Percentiles rank a stretch among this genome's conserved stretches.
Conservation (phyloP, 1,140 invertebrate genomes). For the Drosophila pseudoobscura region DNA sequence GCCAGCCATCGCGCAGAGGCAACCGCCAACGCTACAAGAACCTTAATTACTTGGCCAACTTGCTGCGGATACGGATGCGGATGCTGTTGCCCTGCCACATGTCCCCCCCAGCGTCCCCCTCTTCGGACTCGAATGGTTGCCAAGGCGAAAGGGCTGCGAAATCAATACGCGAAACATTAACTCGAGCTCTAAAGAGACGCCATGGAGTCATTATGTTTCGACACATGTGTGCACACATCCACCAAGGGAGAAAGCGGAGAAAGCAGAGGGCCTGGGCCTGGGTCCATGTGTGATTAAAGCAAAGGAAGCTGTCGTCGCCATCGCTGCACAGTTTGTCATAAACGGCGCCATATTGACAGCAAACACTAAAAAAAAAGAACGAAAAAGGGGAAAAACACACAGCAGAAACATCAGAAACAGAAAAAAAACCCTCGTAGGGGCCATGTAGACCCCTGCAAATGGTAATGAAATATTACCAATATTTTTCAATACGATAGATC, state of each 20-base stretch:
- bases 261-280: background rate
- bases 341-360: conserved; percentile 74
- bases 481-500: conserved; percentile 37
- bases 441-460: background rate
- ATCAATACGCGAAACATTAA: conserved; percentile 79
- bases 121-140: conserved; percentile 8
- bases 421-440: conserved; percentile 1
- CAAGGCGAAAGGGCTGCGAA: conserved; percentile 44
- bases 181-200: conserved; percentile 74
- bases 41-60: conserved; percentile 70
- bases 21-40: conserved; percentile 43
- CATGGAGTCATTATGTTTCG: conserved; percentile 72
- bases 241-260: conserved; percentile 1
- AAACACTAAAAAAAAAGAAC: conserved; percentile 29
- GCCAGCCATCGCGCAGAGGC: conserved; percentile 15
- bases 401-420: background rate
- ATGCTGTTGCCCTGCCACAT: conserved; percentile 30
- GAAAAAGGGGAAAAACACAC: background rate
- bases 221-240: conserved; percentile 8
- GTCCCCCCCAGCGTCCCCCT: conserved; percentile 3
- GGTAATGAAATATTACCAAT: conserved; percentile 48
- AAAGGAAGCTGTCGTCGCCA: conserved; percentile 50
- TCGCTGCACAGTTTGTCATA: conserved; percentile 68
- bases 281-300: conserved; percentile 52
- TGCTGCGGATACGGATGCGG: conserved; percentile 30